These are phyloP conservation scores for Tetheella fluctuosa DNA, from an alignment of 2,888 invertebrate genomes.

Conservation along the genomic window DNA sequence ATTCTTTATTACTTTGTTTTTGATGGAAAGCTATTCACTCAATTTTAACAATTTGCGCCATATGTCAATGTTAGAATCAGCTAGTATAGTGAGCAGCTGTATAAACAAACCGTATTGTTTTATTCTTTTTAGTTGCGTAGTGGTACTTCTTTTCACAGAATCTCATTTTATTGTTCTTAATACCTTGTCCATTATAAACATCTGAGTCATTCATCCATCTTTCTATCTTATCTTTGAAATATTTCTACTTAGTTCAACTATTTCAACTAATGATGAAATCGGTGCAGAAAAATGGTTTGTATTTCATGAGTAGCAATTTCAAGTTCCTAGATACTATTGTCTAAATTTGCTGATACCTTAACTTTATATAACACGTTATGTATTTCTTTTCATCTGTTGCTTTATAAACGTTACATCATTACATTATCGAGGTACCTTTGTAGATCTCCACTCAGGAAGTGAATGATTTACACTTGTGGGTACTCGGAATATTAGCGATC, in stretches of 20 bases:
- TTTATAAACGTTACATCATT: neutral
- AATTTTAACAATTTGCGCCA: slow-evolving; percentile 15
- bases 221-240: too few species aligned
- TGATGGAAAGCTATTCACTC: slow-evolving; percentile 16
- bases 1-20: neutral
- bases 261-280: too few species aligned
- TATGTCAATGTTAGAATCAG: slow-evolving; percentile 7
- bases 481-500: neutral
- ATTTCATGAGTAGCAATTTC: too few species aligned
- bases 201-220: too few species aligned
- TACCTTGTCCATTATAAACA: too few species aligned
- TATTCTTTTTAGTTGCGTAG: slow-evolving; percentile 12
- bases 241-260: too few species aligned
- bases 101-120: slow-evolving; percentile 27
- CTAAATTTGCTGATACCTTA: slow-evolving; percentile 8
- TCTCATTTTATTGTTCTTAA: neutral
- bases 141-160: slow-evolving; percentile 4
- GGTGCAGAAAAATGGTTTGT: neutral
- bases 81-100: slow-evolving; percentile 21
- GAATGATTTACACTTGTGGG: slow-evolving; percentile 20
- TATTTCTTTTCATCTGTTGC: neutral
- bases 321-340: slow-evolving; percentile 1
- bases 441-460: slow-evolving; percentile 3
- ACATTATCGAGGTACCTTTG: neutral
- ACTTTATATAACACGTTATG: neutral